Percentiles rank a stretch among this genome's conserved stretches.
These are phyloP conservation scores for Aphidius colemani DNA, from an alignment of 2,888 invertebrate genomes.

Conservation along the genomic window DNA sequence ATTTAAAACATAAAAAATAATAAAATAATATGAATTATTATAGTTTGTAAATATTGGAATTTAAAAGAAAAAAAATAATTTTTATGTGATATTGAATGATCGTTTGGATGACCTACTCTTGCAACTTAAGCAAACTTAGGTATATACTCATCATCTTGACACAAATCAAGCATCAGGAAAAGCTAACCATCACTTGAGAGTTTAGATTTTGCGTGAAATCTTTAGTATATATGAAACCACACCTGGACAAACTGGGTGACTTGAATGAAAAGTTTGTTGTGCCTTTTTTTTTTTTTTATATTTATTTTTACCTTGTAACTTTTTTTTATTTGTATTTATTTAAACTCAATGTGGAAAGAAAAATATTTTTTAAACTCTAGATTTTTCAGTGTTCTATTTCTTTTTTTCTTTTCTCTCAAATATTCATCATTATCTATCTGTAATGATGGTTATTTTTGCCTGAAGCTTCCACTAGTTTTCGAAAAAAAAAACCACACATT, in stretches of 20 bases:
- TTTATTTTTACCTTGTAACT: not conserved
- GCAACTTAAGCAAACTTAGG: not conserved
- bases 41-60: no score
- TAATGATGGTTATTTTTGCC: not conserved
- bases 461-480: no score
- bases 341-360: slow-evolving; percentile 5
- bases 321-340: not conserved
- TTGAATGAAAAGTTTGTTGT: no score
- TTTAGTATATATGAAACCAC: no score
- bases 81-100: slow-evolving; percentile 11
- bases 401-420: slow-evolving; percentile 6
- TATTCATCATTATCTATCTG: slow-evolving; percentile 11
- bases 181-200: not conserved
- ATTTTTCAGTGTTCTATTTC: slow-evolving; percentile 8
- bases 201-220: slow-evolving; percentile 16
- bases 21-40: no score
- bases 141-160: slow-evolving; percentile 1
- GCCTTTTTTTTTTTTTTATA: no score
- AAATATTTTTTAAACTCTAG: not conserved
- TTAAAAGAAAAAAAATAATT: not conserved
- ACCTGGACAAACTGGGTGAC: no score
- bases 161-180: not conserved
- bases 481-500: no score
- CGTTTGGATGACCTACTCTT: slow-evolving; percentile 11
- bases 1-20: no score